Percentiles rank a stretch among this genome's conserved stretches.
Evolutionary conservation across 2,888 invertebrate species (phyloP).

Genomic region (Agrochola macilenta): DNA sequence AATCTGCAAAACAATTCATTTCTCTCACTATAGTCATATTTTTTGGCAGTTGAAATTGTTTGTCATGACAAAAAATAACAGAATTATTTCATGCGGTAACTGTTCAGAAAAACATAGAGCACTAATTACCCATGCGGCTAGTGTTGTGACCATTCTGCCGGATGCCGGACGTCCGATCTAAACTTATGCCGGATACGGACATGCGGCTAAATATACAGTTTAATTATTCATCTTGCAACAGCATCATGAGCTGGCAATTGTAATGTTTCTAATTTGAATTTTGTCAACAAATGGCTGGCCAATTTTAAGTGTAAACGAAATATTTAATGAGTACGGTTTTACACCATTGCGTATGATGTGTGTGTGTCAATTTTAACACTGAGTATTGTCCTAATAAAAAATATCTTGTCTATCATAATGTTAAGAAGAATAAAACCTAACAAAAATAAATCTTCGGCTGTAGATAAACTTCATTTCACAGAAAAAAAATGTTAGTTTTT

Average conservation of each 20-base stretch:
- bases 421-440: neutral
- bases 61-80: slow-evolving; percentile 1
- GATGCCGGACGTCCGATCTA: slow-evolving; percentile 61
- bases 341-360: neutral
- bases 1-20: neutral
- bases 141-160: slow-evolving; percentile 50
- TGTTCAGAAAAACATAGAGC: slow-evolving; percentile 44
- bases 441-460: neutral
- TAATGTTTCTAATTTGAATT: slow-evolving; percentile 39
- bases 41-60: neutral
- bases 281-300: neutral
- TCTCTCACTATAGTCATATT: neutral
- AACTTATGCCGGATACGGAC: slow-evolving; percentile 61
- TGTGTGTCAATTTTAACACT: neutral
- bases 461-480: neutral
- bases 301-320: neutral
- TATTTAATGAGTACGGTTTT: neutral
- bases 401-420: neutral
- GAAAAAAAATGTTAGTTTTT: neutral
- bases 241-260: slow-evolving; percentile 34
- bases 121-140: slow-evolving; percentile 47
- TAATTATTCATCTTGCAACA: slow-evolving; percentile 58
- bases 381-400: too few species aligned
- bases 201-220: slow-evolving; percentile 53
- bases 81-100: slow-evolving; percentile 3